Conservation (phyloP, 2,113 vertebrate genomes). For the Lasiurus borealis region DNA sequence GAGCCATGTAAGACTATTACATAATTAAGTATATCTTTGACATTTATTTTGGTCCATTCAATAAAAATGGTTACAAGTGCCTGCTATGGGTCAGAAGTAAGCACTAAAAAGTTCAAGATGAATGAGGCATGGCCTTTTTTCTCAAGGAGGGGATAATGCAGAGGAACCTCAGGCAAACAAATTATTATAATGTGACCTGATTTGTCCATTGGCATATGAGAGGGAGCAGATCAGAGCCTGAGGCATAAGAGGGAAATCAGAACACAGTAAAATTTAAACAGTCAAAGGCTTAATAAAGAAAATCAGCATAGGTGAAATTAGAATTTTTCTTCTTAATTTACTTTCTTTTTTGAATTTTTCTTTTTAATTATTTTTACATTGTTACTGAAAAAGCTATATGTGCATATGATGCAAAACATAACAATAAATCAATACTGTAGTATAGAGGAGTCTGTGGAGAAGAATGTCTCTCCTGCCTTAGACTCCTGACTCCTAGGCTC, state of each 20-base stretch:
- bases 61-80: not conserved
- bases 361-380: not conserved
- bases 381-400: not conserved
- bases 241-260: not conserved
- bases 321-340: not conserved
- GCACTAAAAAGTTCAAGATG: not conserved
- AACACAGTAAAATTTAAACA: not conserved
- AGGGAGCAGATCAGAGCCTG: not conserved
- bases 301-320: not conserved
- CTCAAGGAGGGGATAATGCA: not conserved
- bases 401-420: not conserved
- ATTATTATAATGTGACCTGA: not conserved
- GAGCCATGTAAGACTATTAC: not conserved
- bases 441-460: not conserved
- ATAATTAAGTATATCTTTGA: not conserved
- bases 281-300: not conserved
- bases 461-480: not conserved
- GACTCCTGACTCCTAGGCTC: not conserved
- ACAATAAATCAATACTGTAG: not conserved
- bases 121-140: not conserved
- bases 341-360: not conserved
- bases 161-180: not conserved
- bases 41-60: not conserved
- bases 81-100: not conserved
- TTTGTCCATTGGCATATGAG: not conserved